These are phyloP conservation scores for Invenusta paracnida DNA, from an alignment of 2,888 invertebrate species.

Conservation along the genomic window DNA sequence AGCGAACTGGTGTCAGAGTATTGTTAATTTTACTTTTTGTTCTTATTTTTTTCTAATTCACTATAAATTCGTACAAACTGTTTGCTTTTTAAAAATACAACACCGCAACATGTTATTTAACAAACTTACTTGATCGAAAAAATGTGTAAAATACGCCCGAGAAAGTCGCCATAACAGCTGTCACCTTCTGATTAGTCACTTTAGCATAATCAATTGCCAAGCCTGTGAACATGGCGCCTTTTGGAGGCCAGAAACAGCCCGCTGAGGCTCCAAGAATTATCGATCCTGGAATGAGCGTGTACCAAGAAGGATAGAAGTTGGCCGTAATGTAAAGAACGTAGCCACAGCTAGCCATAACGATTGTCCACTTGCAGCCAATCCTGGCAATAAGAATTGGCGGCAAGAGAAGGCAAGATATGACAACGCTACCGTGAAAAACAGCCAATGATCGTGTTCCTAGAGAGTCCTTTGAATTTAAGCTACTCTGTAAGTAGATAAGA, in stretches of 20 bases:
- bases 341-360: slow-evolving; percentile 82
- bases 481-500: slow-evolving; percentile 85
- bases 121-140: too few relatives aligned
- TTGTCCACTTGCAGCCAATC: slow-evolving; percentile 90
- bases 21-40: too few relatives aligned
- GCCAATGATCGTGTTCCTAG: slow-evolving; percentile 82
- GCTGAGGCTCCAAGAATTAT: slow-evolving; percentile 86
- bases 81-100: too few relatives aligned
- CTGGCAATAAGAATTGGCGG: slow-evolving; percentile 39
- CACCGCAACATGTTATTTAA: too few relatives aligned
- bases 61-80: too few relatives aligned
- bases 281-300: slow-evolving; percentile 73
- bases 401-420: slow-evolving; percentile 89
- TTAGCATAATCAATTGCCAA: slow-evolving; percentile 83
- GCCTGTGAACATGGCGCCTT: slow-evolving; percentile 62
- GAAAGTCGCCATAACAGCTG: too few relatives aligned
- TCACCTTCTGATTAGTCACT: too few relatives aligned
- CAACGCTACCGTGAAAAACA: slow-evolving; percentile 83
- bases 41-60: too few relatives aligned
- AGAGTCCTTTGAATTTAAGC: slow-evolving; percentile 81
- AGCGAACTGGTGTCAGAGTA: too few relatives aligned
- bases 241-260: slow-evolving; percentile 88
- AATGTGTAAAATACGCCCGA: too few relatives aligned
- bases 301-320: slow-evolving; percentile 81
- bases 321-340: slow-evolving; percentile 89